phyloP scores from a whole-genome alignment of 23 tunicate genomes.

The Phallusia fumigata region DNA sequence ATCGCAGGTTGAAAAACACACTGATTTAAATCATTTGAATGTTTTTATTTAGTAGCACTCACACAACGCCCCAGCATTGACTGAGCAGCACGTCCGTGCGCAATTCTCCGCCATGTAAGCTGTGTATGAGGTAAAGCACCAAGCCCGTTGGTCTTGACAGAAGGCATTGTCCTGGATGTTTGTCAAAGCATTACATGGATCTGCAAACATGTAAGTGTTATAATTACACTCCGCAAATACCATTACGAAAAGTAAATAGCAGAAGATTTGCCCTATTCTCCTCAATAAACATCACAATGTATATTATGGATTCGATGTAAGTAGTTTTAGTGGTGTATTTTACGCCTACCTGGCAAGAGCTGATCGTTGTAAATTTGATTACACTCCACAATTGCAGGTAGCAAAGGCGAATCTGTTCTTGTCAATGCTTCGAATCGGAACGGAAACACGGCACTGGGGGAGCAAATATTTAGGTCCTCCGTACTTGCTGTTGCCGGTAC shows the following conservation, averaged over 20 bases:
- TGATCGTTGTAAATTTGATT: slow-evolving; percentile 23
- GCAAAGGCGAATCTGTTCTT: slow-evolving; percentile 16
- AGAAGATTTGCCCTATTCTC: too few species aligned
- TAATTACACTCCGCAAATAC: too few species aligned
- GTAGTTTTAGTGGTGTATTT: too few species aligned
- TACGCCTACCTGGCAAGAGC: slow-evolving; percentile 42
- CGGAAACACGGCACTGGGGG: slow-evolving; percentile 26
- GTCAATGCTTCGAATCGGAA: slow-evolving; percentile 40
- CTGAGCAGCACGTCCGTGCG: slow-evolving; percentile 46
- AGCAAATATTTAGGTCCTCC: neutral
- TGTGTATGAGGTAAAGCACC: slow-evolving; percentile 25
- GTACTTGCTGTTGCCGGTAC: neutral
- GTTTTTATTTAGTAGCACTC: neutral
- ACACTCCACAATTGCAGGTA: slow-evolving; percentile 22
- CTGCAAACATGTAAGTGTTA: slow-evolving; percentile 20
- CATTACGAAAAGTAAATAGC: too few species aligned
- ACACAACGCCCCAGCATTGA: neutral
- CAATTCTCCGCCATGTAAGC: slow-evolving; percentile 46
- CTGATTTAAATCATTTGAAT: too few species aligned
- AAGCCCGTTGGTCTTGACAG: slow-evolving; percentile 30
- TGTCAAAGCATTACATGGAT: slow-evolving; percentile 31
- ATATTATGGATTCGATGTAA: too few species aligned
- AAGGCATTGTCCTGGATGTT: slow-evolving; percentile 16
- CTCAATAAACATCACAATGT: too few species aligned
- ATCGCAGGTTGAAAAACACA: too few species aligned